Evolutionary conservation across 2,113 vertebrate genomes (phyloP), one percentile per base, ranked within the genome.

Genomic region (Sinocyclocheilus rhinocerous): DNA sequence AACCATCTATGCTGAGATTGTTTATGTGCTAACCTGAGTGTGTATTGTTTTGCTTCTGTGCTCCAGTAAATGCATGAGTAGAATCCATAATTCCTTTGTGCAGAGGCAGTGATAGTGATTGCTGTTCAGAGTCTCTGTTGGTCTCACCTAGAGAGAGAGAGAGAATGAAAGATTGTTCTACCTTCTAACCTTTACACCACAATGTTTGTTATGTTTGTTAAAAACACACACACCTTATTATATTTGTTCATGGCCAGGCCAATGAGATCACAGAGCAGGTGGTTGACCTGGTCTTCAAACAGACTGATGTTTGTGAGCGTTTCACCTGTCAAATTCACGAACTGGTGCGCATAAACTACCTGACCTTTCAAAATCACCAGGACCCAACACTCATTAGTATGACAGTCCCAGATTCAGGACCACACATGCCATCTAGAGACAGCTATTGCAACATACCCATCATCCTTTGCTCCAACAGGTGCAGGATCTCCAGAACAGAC

Each of bases 11-110:
- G 6, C 22, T 24, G 29, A 33, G 39, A 84, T 63, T 50, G 78
- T 84, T 76, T 76, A 12, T 16, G 57, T 67, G 59, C 83, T 92
- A 94, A 99, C 98, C 96, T 97, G 95, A 76, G 95, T 95, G 81
- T 95, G 94, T 87, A 93, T 93, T 10, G 89, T 84, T 95, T 97
- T 98, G 88, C 90, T 96, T 92, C 96, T 96, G 90, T 97, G 90
- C 83, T 97, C 95, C 85, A 99, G 90, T 55, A 99, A 92, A 63
- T 97, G 96, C 90, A 97, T 96, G 87, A 99, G 93, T 6, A 97
- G 91, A 88, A 97, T 8, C 98, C 98, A 99, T 42, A 99, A 91
- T 83, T 99, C 98, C 92, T 97, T 97, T 89, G 97, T 89, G 89
- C 98, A 99, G 55, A 84, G 70, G 91, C 98, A 99, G 0, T 94